Conservation (phyloP, 2,113 vertebrate species). For the Actinemys pallida region DNA sequence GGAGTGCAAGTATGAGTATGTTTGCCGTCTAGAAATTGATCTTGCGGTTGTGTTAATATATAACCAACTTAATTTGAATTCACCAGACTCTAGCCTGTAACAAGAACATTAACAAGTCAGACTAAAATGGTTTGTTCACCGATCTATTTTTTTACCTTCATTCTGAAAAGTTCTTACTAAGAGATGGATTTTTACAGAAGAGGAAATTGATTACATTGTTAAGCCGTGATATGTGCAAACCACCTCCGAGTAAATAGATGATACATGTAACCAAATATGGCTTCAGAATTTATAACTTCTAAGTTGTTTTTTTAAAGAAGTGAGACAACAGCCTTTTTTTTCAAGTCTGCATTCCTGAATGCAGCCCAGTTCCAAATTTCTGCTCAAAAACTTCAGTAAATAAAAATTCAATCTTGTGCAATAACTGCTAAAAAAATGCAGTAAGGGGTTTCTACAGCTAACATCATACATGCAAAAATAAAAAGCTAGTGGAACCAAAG, state of each 20-base stretch:
- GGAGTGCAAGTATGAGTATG: not conserved
- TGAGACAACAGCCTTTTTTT: not conserved
- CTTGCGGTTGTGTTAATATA: not conserved
- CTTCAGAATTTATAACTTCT: conserved; percentile 51
- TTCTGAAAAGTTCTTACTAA: not conserved
- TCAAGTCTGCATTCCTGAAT: not conserved
- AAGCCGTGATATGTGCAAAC: conserved; percentile 38
- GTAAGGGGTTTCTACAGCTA: not conserved
- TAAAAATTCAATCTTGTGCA: not conserved
- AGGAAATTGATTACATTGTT: conserved; percentile 72
- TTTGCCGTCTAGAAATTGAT: not conserved
- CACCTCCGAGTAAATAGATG: conserved; percentile 44
- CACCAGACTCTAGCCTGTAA: not conserved
- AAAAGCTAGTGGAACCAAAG: not conserved
- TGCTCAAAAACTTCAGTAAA: not conserved
- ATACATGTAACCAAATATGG: conserved; percentile 59
- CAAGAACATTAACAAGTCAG: not conserved
- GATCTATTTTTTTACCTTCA: not conserved
- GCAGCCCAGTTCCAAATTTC: not conserved
- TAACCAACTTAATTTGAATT: not conserved
- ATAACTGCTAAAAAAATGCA: not conserved
- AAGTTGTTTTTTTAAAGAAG: conserved; percentile 40
- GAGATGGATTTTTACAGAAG: not conserved
- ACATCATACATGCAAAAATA: not conserved
- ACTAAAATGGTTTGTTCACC: not conserved